A percentile compares a stretch with the other conserved stretches of the same genome.
phyloP scores from a whole-genome alignment of 2,888 invertebrate species.

The Cephus runcator region DNA sequence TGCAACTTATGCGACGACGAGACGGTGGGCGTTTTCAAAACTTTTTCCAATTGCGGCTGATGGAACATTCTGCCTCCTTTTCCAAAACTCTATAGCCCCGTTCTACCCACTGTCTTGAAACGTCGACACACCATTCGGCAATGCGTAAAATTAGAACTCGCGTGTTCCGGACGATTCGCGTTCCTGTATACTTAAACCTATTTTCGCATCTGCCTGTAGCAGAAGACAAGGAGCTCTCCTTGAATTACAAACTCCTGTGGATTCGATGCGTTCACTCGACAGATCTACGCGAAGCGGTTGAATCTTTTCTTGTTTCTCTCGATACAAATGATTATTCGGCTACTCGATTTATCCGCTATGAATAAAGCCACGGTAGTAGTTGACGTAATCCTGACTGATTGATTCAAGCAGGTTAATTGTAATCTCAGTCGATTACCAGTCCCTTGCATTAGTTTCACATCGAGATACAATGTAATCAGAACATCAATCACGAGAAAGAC shows the following conservation, averaged over 20 bases:
- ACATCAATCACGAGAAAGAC: neutral
- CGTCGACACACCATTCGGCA: slow-evolving; percentile 20
- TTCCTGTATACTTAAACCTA: slow-evolving; percentile 31
- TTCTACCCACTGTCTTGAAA: neutral
- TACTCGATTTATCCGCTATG: neutral
- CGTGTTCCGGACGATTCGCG: slow-evolving; percentile 25
- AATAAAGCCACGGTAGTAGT: neutral
- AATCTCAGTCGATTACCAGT: neutral
- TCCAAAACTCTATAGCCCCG: neutral
- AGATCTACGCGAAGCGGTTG: neutral
- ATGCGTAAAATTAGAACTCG: slow-evolving; percentile 46
- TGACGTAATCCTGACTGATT: neutral
- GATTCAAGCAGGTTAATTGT: neutral
- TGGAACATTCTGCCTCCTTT: slow-evolving; percentile 23
- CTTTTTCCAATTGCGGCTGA: slow-evolving; percentile 28
- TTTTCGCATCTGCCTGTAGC: slow-evolving; percentile 12
- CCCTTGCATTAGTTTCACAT: neutral
- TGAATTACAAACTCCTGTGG: neutral
- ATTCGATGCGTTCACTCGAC: slow-evolving; percentile 26
- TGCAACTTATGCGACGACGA: neutral
- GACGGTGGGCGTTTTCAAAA: slow-evolving; percentile 32
- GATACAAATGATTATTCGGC: neutral
- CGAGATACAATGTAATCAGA: neutral
- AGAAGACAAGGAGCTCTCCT: neutral
- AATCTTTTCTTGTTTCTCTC: neutral